Evolutionary conservation across 1,140 invertebrate species (phyloP).

Genomic region (Drosophila prosaltans): DNA sequence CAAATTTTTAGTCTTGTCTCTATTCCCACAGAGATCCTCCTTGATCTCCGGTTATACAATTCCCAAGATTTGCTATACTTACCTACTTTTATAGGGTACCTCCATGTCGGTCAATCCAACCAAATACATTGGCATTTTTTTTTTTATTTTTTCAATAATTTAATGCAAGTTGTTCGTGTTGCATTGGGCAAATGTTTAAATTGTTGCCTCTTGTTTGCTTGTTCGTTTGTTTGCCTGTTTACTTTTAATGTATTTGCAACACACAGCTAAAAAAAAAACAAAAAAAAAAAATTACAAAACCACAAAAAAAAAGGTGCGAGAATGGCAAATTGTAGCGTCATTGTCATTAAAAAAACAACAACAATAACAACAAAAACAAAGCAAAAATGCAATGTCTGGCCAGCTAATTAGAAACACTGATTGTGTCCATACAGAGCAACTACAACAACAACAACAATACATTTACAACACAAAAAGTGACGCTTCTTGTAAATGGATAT

Average conservation of each 20-base stretch:
- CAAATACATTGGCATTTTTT: conserved; percentile 18
- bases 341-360: conserved; percentile 1
- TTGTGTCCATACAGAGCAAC: conserved; percentile 32
- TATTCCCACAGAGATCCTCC: too few relatives aligned
- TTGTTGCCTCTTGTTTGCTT: conserved; percentile 34
- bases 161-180: conserved; percentile 58
- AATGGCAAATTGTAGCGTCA: conserved; percentile 39
- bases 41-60: too few relatives aligned
- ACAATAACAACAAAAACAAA: neutral
- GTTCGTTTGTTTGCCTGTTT: conserved; percentile 41
- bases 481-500: conserved; percentile 28
- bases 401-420: conserved; percentile 68
- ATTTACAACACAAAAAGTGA: conserved; percentile 36
- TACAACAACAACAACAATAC: conserved; percentile 11
- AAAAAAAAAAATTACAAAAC: neutral
- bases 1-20: too few relatives aligned
- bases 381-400: conserved; percentile 51
- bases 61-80: too few relatives aligned
- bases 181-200: conserved; percentile 65
- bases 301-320: conserved; percentile 36
- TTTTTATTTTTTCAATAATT: conserved; percentile 63
- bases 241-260: conserved; percentile 45
- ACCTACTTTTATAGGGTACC: too few relatives aligned
- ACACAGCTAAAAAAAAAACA: neutral
- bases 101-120: too few relatives aligned